phyloP scores from a whole-genome alignment of 2,797 vertebrate species.

The Cryptoprocta ferox region DNA sequence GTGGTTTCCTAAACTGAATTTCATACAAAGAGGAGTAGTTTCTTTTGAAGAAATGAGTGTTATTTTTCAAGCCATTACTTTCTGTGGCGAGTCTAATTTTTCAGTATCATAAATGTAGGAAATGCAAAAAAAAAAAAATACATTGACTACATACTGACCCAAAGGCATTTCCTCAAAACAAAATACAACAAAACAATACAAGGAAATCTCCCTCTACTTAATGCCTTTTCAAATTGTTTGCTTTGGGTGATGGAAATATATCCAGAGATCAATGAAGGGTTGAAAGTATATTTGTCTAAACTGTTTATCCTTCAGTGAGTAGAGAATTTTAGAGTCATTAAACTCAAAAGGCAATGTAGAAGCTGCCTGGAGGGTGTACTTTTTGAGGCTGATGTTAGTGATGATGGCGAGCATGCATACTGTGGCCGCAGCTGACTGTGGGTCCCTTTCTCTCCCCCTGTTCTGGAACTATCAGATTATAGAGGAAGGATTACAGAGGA shows the following conservation, averaged over 20 bases:
- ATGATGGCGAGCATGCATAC: rapidly evolving
- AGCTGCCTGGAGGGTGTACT: background rate
- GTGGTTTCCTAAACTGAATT: background rate
- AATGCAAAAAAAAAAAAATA: background rate
- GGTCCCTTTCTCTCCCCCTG: background rate
- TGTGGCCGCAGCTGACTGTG: background rate
- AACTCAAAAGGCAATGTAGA: background rate
- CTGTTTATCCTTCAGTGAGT: background rate
- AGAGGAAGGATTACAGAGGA: background rate
- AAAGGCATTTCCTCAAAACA: background rate
- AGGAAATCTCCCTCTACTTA: background rate
- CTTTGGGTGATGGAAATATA: background rate
- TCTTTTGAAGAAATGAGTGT: background rate
- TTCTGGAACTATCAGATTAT: background rate
- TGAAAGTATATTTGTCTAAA: background rate
- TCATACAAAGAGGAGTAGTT: background rate
- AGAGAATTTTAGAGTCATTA: background rate
- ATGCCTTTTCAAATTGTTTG: background rate
- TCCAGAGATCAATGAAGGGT: background rate
- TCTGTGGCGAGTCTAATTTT: background rate
- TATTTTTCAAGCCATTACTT: background rate
- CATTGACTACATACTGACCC: background rate
- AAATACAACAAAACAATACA: background rate
- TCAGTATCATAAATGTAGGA: background rate
- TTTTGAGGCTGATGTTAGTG: background rate